Conservation (phyloP, 2,113 vertebrate genomes). For the Brachypodius melanocephalos region DNA sequence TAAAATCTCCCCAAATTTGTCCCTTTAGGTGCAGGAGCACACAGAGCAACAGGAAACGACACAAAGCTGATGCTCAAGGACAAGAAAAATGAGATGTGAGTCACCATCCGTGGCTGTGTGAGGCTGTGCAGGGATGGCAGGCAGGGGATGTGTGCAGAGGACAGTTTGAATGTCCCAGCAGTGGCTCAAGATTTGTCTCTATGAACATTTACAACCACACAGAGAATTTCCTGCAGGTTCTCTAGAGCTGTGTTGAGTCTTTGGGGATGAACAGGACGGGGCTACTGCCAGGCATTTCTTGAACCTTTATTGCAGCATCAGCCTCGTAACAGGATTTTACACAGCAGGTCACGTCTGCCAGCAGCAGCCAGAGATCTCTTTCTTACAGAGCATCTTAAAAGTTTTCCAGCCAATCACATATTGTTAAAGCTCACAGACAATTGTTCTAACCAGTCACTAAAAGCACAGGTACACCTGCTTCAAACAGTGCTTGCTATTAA, state of each 20-base stretch:
- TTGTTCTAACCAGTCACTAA: too few species aligned
- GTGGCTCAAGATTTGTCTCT: neutral
- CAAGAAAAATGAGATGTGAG: neutral
- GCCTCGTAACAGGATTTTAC: too few species aligned
- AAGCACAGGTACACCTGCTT: too few species aligned
- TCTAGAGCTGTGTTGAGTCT: neutral
- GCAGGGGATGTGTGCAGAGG: neutral
- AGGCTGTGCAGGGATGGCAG: neutral
- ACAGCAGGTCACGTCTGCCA: too few species aligned
- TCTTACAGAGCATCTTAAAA: too few species aligned
- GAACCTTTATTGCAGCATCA: too few species aligned
- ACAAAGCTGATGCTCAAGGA: neutral
- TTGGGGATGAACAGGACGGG: too few species aligned
- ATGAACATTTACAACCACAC: rapidly evolving
- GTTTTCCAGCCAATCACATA: too few species aligned
- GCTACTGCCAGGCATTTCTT: too few species aligned
- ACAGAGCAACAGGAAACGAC: neutral
- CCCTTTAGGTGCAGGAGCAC: neutral
- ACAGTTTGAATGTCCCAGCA: neutral
- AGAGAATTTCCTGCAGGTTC: neutral
- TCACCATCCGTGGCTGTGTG: neutral
- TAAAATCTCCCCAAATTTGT: neutral
- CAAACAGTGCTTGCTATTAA: too few species aligned
- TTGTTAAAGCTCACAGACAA: too few species aligned
- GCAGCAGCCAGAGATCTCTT: too few species aligned